Base-by-base conservation (phyloP, 1,140 invertebrate genomes). In the Ips typographus region DNA sequence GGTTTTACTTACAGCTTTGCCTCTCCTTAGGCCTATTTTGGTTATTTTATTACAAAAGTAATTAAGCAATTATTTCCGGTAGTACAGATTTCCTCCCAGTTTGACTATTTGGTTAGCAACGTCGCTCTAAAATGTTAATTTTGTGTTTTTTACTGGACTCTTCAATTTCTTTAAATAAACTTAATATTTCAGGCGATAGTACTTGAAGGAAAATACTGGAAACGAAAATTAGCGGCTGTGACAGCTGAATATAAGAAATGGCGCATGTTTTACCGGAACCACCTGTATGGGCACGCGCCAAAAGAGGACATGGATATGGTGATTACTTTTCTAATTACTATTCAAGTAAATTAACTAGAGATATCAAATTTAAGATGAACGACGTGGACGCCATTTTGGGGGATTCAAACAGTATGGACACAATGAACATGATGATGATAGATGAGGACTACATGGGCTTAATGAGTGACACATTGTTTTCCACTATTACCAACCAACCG, bases 241-340 rank as follows among this genome's bases (percentile, higher is more conserved):
- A 96, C 95, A 76, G 95, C 95, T 61, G 98, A 99, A 84, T 99
- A 99, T 84, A 98, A 98, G 86, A 97, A 96, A 91, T 99, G 98
- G 98, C 89, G 98, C 53, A 91, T 94, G 83, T 98, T 94, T 85
- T 95, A 92, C 83, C 90, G 93, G 77, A 93, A 94, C 82, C 88
- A 89, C 79, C 85, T 91, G 76, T 86, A 90, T 77, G 92, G 90
- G 47, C 89, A 89, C 80, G 84, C 87, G 73, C 85, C 86, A 81
- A 90, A 89, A 81, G 88, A 91, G 81, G 86, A 87, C 72, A 86
- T 86, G 76, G 91, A 93, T 80, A 87, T 89, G 84, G 91, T 94
- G 86, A 84, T 61, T 22, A 22, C 22, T 22, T 64, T 40, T 39
- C 40, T 49, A 36, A 40, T 40, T 38, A 62, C 5, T n/a, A 7